These are phyloP conservation scores for Alfaro cultratus DNA, from an alignment of 2,797 vertebrate species.

Conservation along the genomic window DNA sequence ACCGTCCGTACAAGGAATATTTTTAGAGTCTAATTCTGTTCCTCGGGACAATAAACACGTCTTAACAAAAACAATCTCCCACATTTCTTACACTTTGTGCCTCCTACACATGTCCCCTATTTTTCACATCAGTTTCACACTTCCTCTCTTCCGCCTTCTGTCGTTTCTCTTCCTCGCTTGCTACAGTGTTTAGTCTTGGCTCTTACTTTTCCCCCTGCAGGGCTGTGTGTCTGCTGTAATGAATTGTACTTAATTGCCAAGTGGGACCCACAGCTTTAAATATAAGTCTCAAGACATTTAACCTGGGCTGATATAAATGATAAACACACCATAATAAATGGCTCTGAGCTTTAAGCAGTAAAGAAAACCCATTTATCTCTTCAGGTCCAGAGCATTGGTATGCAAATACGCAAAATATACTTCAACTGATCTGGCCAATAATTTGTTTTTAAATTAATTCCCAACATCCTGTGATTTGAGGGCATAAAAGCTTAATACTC, in stretches of 20 bases:
- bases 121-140: conserved; percentile 41
- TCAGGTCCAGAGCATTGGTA: conserved; percentile 35
- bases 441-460: conserved; percentile 43
- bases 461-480: conserved; percentile 6
- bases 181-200: conserved; percentile 50
- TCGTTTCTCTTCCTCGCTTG: conserved; percentile 34
- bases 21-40: conserved; percentile 14
- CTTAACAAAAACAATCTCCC: conserved; percentile 38
- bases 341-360: conserved; percentile 50
- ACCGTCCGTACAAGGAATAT: conserved; percentile 10
- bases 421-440: conserved; percentile 36
- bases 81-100: conserved; percentile 42
- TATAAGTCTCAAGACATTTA: conserved; percentile 82
- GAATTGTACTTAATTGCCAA: conserved; percentile 83
- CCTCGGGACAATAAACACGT: conserved; percentile 13
- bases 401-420: conserved; percentile 18
- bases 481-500: conserved; percentile 7
- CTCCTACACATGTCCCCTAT: conserved; percentile 36
- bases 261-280: conserved; percentile 76
- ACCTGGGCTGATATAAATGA: conserved; percentile 77
- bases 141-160: conserved; percentile 9
- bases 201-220: conserved; percentile 65
- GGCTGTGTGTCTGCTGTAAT: conserved; percentile 76
- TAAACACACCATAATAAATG: conserved; percentile 79
- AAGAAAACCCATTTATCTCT: conserved; percentile 57